phyloP scores from a whole-genome alignment of 2,888 invertebrate genomes.

The Atethmia centrago region DNA sequence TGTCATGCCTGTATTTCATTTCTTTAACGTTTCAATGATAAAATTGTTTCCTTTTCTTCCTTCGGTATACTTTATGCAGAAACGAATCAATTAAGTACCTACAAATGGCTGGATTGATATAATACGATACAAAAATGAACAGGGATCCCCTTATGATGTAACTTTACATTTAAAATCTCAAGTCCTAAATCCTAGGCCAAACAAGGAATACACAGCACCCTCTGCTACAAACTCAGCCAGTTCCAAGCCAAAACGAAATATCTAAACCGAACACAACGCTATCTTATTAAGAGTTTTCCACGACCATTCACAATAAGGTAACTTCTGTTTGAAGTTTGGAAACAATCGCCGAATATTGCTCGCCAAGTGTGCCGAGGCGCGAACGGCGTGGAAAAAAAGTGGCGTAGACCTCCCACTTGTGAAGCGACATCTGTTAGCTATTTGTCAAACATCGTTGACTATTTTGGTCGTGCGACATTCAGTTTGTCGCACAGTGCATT shows the following conservation, averaged over 20 bases:
- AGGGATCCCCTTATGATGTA: not conserved
- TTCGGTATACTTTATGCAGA: not conserved
- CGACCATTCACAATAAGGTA: constrained; percentile 59
- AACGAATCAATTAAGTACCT: not conserved
- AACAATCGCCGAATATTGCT: constrained; percentile 67
- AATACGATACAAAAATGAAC: not conserved
- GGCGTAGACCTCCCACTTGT: constrained; percentile 68
- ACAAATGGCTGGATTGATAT: not conserved
- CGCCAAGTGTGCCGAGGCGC: constrained; percentile 58
- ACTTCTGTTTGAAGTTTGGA: constrained; percentile 64
- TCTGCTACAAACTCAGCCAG: constrained; percentile 47
- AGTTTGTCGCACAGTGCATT: constrained; percentile 77
- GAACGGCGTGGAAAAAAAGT: constrained; percentile 65
- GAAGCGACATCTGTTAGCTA: constrained; percentile 85
- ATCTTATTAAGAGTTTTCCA: constrained; percentile 63
- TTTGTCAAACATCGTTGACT: constrained; percentile 89
- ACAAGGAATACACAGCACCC: constrained; percentile 1
- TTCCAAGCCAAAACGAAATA: constrained; percentile 52
- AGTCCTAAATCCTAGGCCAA: not conserved
- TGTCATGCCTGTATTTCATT: not conserved
- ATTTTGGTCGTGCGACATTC: constrained; percentile 82
- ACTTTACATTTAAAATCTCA: not conserved
- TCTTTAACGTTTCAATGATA: not conserved
- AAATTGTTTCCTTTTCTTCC: not conserved
- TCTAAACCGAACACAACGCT: constrained; percentile 48